These are phyloP conservation scores for Sebastolobus altivelis DNA, from an alignment of 2,797 vertebrate genomes.

Conservation along the genomic window DNA sequence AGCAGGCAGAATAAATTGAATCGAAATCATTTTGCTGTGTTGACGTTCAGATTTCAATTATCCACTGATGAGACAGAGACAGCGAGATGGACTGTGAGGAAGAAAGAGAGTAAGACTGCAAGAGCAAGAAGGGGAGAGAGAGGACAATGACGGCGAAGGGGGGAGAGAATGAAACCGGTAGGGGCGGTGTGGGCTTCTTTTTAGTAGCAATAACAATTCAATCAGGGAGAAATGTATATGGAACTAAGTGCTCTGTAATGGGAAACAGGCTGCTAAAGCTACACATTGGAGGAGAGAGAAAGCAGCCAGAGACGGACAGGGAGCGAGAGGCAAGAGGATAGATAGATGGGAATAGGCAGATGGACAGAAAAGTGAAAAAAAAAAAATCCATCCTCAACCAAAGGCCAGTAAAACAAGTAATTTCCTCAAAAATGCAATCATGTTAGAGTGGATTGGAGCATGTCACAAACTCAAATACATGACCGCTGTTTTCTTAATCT, in stretches of 20 bases:
- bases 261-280: constrained; percentile 65
- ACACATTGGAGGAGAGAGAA: constrained; percentile 33
- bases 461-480: constrained; percentile 66
- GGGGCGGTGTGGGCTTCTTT: constrained; percentile 52
- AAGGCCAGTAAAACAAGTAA: constrained; percentile 50
- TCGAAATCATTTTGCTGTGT: constrained; percentile 75
- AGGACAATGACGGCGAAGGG: constrained; percentile 19
- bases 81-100: constrained; percentile 40
- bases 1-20: constrained; percentile 77
- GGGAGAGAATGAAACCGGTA: constrained; percentile 18
- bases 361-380: neutral
- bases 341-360: neutral
- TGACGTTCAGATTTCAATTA: constrained; percentile 81
- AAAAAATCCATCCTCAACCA: constrained; percentile 5
- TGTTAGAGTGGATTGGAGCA: constrained; percentile 67
- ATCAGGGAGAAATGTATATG: constrained; percentile 77
- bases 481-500: constrained; percentile 67
- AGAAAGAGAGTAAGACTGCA: constrained; percentile 10
- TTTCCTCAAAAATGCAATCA: constrained; percentile 60
- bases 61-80: constrained; percentile 62
- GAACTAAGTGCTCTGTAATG: constrained; percentile 82
- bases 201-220: constrained; percentile 81
- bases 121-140: constrained; percentile 26
- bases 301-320: constrained; percentile 3
- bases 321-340: constrained; percentile 16